phyloP scores from a whole-genome alignment of 2,113 vertebrate species.

The Fregata magnificens region DNA sequence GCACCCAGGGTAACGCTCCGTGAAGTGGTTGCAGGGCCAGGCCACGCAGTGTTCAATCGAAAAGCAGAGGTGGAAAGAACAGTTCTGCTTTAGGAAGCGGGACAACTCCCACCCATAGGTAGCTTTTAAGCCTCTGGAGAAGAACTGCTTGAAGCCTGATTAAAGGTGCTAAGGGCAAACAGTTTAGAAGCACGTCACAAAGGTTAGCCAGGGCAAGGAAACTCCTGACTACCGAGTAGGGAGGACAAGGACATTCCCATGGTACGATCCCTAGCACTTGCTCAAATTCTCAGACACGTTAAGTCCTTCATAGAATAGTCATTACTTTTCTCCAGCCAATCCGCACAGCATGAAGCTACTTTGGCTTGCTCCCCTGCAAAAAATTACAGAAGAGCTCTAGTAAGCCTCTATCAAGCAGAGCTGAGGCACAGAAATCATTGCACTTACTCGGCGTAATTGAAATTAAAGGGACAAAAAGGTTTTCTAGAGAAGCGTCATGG shows the following conservation, averaged over 20 bases:
- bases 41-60: rapidly evolving
- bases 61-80: not conserved
- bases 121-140: not conserved
- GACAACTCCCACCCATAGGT: not conserved
- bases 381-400: not conserved
- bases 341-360: not conserved
- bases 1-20: too few relatives aligned
- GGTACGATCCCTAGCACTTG: not conserved
- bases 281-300: not conserved
- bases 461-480: slow-evolving; percentile 81
- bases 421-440: not conserved
- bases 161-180: not conserved
- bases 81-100: not conserved
- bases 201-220: not conserved
- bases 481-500: slow-evolving; percentile 60
- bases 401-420: not conserved
- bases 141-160: not conserved
- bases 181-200: not conserved
- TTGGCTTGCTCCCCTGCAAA: not conserved
- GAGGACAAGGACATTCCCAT: not conserved
- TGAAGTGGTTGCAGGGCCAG: not conserved
- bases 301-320: not conserved
- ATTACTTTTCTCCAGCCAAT: not conserved
- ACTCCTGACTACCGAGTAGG: not conserved
- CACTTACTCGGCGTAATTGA: slow-evolving; percentile 82